Conservation (phyloP, 2,888 invertebrate species). For the Xestia xanthographa region DNA sequence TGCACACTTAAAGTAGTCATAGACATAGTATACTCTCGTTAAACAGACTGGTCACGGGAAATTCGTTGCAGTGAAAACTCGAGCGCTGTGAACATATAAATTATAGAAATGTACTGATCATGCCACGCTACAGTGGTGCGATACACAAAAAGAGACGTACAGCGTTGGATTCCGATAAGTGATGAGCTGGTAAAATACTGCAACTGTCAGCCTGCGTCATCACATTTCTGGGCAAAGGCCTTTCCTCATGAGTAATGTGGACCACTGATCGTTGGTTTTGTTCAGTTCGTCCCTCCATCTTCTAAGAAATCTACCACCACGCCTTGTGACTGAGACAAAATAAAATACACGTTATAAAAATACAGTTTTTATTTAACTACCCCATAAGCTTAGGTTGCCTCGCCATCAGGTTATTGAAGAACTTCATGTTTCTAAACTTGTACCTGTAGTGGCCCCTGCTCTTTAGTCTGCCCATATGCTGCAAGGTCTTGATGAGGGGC, state of each 20-base stretch:
- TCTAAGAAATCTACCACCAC: not conserved
- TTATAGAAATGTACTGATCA: no score
- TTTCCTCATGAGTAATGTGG: not conserved
- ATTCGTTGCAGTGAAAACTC: no score
- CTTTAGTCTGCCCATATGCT: slow-evolving; percentile 85
- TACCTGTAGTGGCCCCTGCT: slow-evolving; percentile 76
- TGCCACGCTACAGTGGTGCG: no score
- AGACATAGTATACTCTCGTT: not conserved
- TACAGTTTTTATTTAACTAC: slow-evolving; percentile 32
- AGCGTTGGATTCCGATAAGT: no score
- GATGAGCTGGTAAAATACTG: not conserved
- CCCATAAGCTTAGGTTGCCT: slow-evolving; percentile 79
- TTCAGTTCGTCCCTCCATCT: not conserved
- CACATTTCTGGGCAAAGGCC: not conserved
- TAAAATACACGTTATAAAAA: not conserved
- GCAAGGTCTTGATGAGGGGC: slow-evolving; percentile 81
- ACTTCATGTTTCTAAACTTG: slow-evolving; percentile 78
- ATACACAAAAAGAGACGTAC: no score
- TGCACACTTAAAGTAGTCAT: no score
- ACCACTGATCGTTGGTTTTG: not conserved
- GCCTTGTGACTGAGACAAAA: not conserved
- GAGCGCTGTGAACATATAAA: no score
- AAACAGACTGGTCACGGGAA: not conserved
- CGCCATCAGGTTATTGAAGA: slow-evolving; percentile 74
- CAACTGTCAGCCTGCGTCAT: not conserved